Conservation (phyloP, 2,797 vertebrate genomes). For the Crenichthys baileyi region DNA sequence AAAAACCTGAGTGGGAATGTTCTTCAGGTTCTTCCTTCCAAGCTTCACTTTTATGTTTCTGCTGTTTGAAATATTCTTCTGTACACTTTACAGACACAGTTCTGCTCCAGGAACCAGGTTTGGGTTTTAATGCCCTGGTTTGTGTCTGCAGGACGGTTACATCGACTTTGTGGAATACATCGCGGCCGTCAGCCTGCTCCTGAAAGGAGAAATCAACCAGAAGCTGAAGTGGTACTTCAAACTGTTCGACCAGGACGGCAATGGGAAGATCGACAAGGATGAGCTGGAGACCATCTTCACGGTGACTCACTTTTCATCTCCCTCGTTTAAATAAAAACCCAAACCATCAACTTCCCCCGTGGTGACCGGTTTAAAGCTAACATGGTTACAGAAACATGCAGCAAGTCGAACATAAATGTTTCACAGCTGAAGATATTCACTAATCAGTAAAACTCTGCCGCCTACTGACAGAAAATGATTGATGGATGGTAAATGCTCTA, state of each 20-base stretch:
- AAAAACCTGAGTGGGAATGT: no score
- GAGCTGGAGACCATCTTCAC: conserved; percentile 90
- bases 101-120: not conserved
- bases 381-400: no score
- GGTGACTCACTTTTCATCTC: conserved; percentile 24
- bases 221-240: conserved; percentile 98
- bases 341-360: not conserved
- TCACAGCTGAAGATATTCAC: no score
- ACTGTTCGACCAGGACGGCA: conserved; percentile 91
- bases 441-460: not conserved
- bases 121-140: not conserved
- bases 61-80: no score
- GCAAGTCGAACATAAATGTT: no score
- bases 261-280: conserved; percentile 90
- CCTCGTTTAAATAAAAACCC: not conserved
- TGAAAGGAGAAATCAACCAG: conserved; percentile 91
- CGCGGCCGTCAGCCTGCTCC: conserved; percentile 89
- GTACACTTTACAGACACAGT: no score
- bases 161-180: conserved; percentile 95
- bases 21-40: no score
- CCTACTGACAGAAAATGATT: not conserved
- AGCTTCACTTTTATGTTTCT: no score
- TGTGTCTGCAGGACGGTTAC: conserved; percentile 85
- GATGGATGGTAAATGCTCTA: no score
- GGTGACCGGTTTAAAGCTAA: no score